Evolutionary conservation across 2,113 vertebrate genomes (phyloP).

Genomic region (Nicator chloris): DNA sequence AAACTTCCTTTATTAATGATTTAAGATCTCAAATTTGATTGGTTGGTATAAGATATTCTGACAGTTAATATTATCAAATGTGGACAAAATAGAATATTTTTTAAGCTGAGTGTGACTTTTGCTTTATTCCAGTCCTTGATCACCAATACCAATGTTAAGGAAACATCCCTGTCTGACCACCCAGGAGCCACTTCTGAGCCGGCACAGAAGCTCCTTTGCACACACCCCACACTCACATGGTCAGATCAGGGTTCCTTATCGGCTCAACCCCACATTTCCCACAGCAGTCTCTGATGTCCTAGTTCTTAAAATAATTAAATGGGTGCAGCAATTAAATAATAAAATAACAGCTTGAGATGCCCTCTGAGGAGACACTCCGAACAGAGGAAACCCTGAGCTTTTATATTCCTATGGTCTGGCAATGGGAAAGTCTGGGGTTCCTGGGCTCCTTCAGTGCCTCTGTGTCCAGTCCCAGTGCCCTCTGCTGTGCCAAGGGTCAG

Average conservation of each 20-base stretch:
- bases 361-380: neutral
- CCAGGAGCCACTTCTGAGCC: neutral
- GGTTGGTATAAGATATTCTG: neutral
- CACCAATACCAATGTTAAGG: neutral
- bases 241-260: neutral
- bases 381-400: neutral
- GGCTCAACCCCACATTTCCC: accelerated
- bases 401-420: neutral
- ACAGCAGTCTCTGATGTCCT: neutral
- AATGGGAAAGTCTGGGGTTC: neutral
- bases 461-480: neutral
- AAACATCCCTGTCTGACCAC: neutral
- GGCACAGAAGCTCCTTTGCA: neutral
- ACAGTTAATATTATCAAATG: neutral
- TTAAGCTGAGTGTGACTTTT: neutral
- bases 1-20: neutral
- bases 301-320: neutral
- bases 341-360: accelerated
- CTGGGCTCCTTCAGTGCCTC: neutral
- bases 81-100: neutral
- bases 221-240: too few relatives aligned
- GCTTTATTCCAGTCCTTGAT: neutral
- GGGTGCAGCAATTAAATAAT: neutral
- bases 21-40: neutral
- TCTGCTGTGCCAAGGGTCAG: neutral